Base-by-base conservation (phyloP, 2,113 vertebrate genomes). In the Anolis sagrei region DNA sequence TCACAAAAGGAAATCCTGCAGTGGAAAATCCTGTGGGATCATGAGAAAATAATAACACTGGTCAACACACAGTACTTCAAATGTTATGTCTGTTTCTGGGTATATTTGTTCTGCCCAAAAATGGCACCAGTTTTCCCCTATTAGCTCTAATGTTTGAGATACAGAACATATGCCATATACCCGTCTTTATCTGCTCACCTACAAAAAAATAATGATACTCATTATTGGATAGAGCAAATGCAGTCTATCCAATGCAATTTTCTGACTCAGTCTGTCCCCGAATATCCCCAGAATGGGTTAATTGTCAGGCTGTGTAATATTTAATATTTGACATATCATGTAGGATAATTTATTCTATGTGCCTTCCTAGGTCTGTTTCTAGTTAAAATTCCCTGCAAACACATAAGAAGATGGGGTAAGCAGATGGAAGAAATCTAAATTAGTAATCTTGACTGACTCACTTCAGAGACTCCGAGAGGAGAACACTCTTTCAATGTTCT, bases 271-370 rank as follows among this genome's bases (percentile, higher is more conserved):
- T 44, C 3, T n/a, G n/a, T n/a, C 39, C 39, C 39, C 61, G 93
- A 90, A 91, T n/a, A 85, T 64, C 76, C 32, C 89, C 93, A 90
- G 94, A 95, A 94, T 92, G 74, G 76, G 48, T 44, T 44, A 44
- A 44, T 44, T 44, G 39, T 44, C 5, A 5, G 39, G 39, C 39
- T 44, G 39, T 44, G 39, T 44, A 44, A 44, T 44, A 44, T 44
- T 44, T 90, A 93, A 89, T 88, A 86, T 87, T 84, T 90, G 88
- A 89, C 91, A 3, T 79, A 88, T 93, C 70, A 89, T 88, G 89
- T 90, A 11, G 54, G 94, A 93, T 34, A 91, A 93, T 92, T 79
- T 86, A 91, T 94, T 93, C 84, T 90, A 16, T 19, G 9, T 3
- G 32, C 34, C 76, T 58, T 58, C 23, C 8, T 29, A 61, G 23